Conservation (phyloP, 1,140 invertebrate genomes). For the Anoplolepis gracilipes region DNA sequence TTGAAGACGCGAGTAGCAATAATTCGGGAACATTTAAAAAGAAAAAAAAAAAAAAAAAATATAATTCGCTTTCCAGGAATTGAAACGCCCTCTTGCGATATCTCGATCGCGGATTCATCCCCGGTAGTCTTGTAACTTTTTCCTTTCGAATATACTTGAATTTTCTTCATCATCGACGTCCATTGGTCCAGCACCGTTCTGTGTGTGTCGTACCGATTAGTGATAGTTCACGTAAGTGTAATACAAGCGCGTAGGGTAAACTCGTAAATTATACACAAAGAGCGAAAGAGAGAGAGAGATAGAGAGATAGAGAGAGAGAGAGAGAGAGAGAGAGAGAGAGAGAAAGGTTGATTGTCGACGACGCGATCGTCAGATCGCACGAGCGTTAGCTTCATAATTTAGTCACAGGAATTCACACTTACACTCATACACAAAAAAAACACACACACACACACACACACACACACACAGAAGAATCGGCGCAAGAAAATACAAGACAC, state of each 20-base stretch:
- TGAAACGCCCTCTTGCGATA: background rate
- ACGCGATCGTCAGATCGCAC: constrained; percentile 52
- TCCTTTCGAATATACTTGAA: background rate
- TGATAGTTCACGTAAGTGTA: constrained; percentile 63
- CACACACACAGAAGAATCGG: constrained; percentile 20
- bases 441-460: constrained; percentile 56
- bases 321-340: no score
- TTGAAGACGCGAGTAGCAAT: background rate
- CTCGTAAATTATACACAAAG: constrained; percentile 63
- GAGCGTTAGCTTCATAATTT: constrained; percentile 66
- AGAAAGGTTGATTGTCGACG: constrained; percentile 11
- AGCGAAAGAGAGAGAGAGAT: constrained; percentile 50
- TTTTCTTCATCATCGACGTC: constrained; percentile 34
- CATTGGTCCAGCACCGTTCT: constrained; percentile 64
- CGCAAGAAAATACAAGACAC: constrained; percentile 46
- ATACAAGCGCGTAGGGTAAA: constrained; percentile 64
- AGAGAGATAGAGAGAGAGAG: no score
- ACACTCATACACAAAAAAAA: constrained; percentile 66
- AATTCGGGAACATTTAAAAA: background rate
- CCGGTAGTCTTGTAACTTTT: no score
- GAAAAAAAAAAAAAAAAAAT: no score
- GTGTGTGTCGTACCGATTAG: constrained; percentile 77
- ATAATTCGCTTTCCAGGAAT: constrained; percentile 31
- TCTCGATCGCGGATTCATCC: background rate
- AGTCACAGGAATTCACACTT: constrained; percentile 52